Conservation (phyloP, 2,113 vertebrate species). For the Phrynocephalus versicolor region DNA sequence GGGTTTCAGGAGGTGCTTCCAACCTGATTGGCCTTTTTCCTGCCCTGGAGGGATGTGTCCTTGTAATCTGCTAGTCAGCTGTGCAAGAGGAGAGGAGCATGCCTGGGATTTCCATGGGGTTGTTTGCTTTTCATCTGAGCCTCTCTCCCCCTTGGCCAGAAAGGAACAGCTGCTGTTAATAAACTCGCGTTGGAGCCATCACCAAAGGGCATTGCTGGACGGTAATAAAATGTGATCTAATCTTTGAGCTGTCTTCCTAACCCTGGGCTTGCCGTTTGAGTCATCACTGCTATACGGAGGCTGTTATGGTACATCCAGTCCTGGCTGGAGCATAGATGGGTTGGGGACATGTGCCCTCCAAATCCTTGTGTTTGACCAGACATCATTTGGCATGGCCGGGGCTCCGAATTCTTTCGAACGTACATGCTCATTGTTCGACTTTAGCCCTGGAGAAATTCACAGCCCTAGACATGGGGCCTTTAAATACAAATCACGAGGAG, state of each 20-base stretch:
- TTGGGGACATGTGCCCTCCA: not conserved
- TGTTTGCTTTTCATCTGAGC: not conserved
- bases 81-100: not conserved
- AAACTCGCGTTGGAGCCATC: not conserved
- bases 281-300: not conserved
- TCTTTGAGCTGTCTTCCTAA: not conserved
- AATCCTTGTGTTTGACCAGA: not conserved
- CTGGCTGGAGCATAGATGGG: too few relatives aligned
- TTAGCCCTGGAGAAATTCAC: not conserved
- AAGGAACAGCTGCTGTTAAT: not conserved
- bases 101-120: not conserved
- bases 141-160: not conserved
- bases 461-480: not conserved
- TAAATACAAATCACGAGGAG: not conserved
- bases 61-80: constrained; percentile 37
- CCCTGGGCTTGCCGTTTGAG: not conserved
- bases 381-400: not conserved
- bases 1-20: not conserved
- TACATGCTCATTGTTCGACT: too few relatives aligned
- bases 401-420: too few relatives aligned
- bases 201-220: not conserved
- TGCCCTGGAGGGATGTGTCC: not conserved
- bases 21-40: not conserved
- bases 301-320: not conserved
- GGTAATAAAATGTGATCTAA: not conserved